Base-by-base conservation (phyloP, 2,888 invertebrate genomes). In the Hypolimnas misippus region DNA sequence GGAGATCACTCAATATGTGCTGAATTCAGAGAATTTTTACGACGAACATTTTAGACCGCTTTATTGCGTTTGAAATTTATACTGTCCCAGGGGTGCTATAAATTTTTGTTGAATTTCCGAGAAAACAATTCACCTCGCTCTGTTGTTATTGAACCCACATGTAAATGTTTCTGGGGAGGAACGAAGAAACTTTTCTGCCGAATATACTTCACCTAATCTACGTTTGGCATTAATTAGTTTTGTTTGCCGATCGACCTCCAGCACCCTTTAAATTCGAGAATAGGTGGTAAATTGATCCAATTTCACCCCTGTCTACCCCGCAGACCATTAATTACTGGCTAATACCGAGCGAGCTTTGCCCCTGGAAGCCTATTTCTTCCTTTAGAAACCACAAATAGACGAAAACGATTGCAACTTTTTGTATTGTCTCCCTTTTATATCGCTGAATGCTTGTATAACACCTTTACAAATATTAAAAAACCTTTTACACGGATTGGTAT, bases 311-410 rank as follows among this genome's bases (percentile, higher is more conserved):
- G 82, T 77, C 78, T 81, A 76, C 77, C 73, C 80, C 73, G 73
- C 76, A 74, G 79, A 81, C 83, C 90, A 90, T 91, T 92, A 91
- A 92, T 91, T 91, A 91, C 89, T 76, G 73, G 75, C 73, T 78
- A 81, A 79, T 84, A 81, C 81, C 79, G 81, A 75, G 79, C 74
- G 74, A 70, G 75, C 74, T 73, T 71, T 74, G 74, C 76, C 77
- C 73, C 78, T 74, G 75, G 74, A 77, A 79, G 78, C 81, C 80
- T 75, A 73, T 73, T 81, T 74, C 83, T 83, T 79, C 78, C 79
- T 88, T 90, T 87, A 87, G 84, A 84, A 78, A 81, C 89, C 88
- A 77, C 89, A 89, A 90, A 89, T 87, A 90, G 87, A 91, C 88
- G 87, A 81, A 84, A 79, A 86, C 85, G 80, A 87, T 84, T 84